A percentile compares a stretch with the other conserved stretches of the same genome.
Conservation (phyloP, 53 echinoderm and acorn worm species). For the Henricia sp. region DNA sequence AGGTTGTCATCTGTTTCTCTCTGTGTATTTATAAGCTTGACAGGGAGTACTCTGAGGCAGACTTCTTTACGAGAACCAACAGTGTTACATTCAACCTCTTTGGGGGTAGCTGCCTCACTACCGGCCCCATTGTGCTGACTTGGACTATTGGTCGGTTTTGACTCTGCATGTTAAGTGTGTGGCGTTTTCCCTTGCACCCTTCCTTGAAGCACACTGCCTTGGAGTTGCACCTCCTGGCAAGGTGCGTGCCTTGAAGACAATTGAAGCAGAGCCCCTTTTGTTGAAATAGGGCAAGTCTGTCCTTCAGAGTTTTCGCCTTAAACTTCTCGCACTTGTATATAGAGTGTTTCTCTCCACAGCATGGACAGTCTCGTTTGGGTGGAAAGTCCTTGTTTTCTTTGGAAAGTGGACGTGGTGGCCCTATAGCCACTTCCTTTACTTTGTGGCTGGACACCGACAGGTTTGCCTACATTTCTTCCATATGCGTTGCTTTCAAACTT, state of each 20-base stretch:
- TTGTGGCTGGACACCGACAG: neutral
- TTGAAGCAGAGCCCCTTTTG: constrained; percentile 69
- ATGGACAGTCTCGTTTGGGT: constrained; percentile 14
- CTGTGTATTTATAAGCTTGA: constrained; percentile 49
- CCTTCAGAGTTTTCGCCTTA: constrained; percentile 38
- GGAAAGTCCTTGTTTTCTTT: neutral
- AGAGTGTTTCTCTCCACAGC: constrained; percentile 48
- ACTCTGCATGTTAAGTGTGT: constrained; percentile 67
- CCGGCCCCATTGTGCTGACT: constrained; percentile 64
- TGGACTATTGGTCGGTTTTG: neutral
- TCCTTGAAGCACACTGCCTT: constrained; percentile 34
- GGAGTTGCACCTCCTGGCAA: constrained; percentile 56
- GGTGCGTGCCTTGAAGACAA: constrained; percentile 63
- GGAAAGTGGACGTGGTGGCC: constrained; percentile 11
- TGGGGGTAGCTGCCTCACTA: neutral
- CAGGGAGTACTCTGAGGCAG: constrained; percentile 68
- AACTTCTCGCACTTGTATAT: constrained; percentile 57
- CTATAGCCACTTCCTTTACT: neutral
- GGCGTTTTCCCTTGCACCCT: constrained; percentile 69
- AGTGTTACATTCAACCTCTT: constrained; percentile 17
- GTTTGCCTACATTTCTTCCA: constrained; percentile 60
- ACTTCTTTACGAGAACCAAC: constrained; percentile 30
- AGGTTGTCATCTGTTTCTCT: constrained; percentile 51
- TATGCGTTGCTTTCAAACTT: constrained; percentile 55
- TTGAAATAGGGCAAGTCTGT: constrained; percentile 50